Conservation (phyloP, 2,113 vertebrate genomes). For the Polypterus bichir region DNA sequence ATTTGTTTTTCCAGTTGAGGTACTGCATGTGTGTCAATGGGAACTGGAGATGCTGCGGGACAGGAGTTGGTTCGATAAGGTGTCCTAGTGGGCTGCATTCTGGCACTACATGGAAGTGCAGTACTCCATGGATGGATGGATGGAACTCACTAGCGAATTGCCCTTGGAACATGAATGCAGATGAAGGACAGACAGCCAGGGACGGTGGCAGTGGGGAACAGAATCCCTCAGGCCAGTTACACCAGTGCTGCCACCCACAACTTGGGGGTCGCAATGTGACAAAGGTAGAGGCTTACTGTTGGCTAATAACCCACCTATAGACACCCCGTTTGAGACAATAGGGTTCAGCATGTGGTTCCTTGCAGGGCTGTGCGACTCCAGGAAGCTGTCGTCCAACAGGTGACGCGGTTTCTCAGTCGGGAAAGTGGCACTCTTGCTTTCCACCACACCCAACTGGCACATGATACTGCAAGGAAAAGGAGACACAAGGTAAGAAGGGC, state of each 20-base stretch:
- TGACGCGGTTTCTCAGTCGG: slow-evolving; percentile 77
- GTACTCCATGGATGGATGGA: too few relatives aligned
- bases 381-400: slow-evolving; percentile 89
- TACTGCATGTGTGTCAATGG: too few relatives aligned
- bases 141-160: too few relatives aligned
- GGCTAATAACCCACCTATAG: slow-evolving; percentile 49
- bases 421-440: slow-evolving; percentile 85
- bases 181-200: neutral
- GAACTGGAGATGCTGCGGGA: too few relatives aligned
- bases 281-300: neutral
- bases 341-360: slow-evolving; percentile 42
- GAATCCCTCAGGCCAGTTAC: neutral
- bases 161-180: neutral
- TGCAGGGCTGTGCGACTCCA: slow-evolving; percentile 77
- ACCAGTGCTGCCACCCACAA: too few relatives aligned
- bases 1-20: too few relatives aligned
- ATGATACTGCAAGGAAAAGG: slow-evolving; percentile 62
- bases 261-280: too few relatives aligned
- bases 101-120: too few relatives aligned
- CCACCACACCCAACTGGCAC: slow-evolving; percentile 80
- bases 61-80: too few relatives aligned
- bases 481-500: neutral
- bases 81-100: too few relatives aligned
- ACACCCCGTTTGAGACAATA: slow-evolving; percentile 67
- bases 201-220: neutral